Evolutionary conservation across 1,140 invertebrate genomes (phyloP).

Genomic region (Lepidostoma basale): DNA sequence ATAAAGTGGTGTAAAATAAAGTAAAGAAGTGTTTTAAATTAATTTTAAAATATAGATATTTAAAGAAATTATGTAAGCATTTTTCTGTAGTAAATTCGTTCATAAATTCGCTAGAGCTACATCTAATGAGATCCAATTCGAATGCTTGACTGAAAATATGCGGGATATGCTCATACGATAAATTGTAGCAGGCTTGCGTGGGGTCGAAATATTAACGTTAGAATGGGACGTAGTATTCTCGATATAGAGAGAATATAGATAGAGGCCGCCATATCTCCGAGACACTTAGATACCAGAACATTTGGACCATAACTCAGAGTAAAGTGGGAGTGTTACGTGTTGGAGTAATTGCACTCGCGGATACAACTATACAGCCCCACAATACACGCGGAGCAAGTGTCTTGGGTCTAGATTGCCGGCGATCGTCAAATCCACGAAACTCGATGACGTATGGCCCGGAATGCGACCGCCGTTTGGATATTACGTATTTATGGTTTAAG

Average conservation of each 20-base stretch:
- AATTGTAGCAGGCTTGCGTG: no score
- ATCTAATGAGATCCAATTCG: no score
- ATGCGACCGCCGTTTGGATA: slow-evolving; percentile 16
- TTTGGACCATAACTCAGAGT: slow-evolving; percentile 15
- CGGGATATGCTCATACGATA: no score
- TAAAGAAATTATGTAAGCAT: no score
- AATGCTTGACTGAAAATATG: no score
- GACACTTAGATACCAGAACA: slow-evolving; percentile 25
- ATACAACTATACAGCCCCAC: no score
- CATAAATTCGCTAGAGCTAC: no score
- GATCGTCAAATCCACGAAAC: not conserved
- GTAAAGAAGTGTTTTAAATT: no score
- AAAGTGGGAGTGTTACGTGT: slow-evolving; percentile 32
- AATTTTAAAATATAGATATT: no score
- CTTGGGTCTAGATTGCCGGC: not conserved
- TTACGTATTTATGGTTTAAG: not conserved
- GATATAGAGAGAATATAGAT: not conserved
- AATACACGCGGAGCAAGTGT: not conserved
- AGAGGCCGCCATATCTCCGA: not conserved
- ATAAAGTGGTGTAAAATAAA: no score
- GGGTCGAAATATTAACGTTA: not conserved
- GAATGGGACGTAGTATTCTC: not conserved
- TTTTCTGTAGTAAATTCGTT: no score
- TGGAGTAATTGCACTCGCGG: slow-evolving; percentile 25
- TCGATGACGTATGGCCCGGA: slow-evolving; percentile 1